phyloP scores from a whole-genome alignment of 2,113 vertebrate genomes.

The Prunella fulvescens region DNA sequence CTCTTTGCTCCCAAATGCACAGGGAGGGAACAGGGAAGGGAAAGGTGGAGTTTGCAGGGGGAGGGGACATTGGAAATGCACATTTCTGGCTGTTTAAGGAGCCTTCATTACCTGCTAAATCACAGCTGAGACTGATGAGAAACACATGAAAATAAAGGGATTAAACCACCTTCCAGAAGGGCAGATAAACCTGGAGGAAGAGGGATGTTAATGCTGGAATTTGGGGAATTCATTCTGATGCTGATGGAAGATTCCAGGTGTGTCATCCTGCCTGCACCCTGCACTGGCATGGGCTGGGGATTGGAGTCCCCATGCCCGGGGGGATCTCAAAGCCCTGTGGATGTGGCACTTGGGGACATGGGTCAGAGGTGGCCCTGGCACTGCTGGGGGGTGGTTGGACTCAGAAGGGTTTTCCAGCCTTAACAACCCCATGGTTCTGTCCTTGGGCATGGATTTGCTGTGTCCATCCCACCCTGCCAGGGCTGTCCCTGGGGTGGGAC shows the following conservation, averaged over 20 bases:
- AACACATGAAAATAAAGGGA: background rate
- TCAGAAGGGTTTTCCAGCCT: background rate
- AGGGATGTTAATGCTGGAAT: rapidly evolving
- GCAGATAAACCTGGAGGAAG: background rate
- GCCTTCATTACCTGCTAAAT: background rate
- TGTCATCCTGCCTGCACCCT: background rate
- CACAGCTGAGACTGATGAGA: background rate
- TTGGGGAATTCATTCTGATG: background rate
- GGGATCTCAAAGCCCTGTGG: background rate
- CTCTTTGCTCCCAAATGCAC: background rate
- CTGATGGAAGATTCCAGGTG: background rate
- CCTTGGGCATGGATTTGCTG: too few relatives aligned
- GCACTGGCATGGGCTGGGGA: rapidly evolving
- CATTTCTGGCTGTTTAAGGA: background rate
- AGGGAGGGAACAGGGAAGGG: background rate
- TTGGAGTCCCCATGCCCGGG: background rate
- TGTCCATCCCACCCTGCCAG: background rate
- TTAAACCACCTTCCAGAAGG: background rate
- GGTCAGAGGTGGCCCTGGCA: background rate
- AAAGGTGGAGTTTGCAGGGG: background rate
- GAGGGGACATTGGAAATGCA: rapidly evolving
- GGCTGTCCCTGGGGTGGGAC: rapidly evolving
- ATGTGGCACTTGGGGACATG: background rate
- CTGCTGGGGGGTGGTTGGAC: too few relatives aligned
- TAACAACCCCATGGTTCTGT: rapidly evolving